Percentiles rank a stretch among this genome's conserved stretches.
phyloP scores from a whole-genome alignment of 2,113 vertebrate genomes.

The Toxotes jaculatrix region DNA sequence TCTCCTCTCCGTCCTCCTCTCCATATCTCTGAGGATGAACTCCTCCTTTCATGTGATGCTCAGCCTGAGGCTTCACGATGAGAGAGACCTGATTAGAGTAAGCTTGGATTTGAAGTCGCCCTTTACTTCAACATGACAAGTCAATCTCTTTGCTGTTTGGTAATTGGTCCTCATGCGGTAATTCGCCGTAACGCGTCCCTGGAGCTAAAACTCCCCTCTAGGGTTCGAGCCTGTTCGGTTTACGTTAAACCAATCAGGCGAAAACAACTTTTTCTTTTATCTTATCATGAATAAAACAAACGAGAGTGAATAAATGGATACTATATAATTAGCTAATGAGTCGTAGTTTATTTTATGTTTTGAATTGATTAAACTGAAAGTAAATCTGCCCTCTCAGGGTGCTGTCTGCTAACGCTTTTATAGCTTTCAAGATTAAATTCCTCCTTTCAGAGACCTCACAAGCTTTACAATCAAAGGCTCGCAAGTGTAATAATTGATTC shows the following conservation, averaged over 20 bases:
- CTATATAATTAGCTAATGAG: conserved; percentile 58
- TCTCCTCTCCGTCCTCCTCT: conserved; percentile 17
- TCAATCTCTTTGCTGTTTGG: conserved; percentile 29
- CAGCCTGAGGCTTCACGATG: conserved; percentile 4
- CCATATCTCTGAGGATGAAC: conserved; percentile 8
- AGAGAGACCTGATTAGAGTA: conserved; percentile 42
- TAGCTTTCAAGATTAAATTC: conserved; percentile 41
- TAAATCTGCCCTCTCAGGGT: conserved; percentile 40
- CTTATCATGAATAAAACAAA: conserved; percentile 30
- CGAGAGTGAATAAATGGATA: conserved; percentile 14
- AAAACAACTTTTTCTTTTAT: conserved; percentile 19
- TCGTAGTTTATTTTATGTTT: conserved; percentile 57
- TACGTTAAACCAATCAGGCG: conserved; percentile 12
- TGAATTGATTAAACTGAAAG: conserved; percentile 57
- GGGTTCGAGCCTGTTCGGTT: neutral
- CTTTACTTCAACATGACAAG: conserved; percentile 35
- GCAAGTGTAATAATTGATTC: conserved; percentile 52
- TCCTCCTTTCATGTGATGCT: conserved; percentile 27
- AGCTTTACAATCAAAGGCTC: conserved; percentile 40
- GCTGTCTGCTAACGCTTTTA: conserved; percentile 46
- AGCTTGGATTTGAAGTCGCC: conserved; percentile 28
- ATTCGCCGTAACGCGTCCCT: conserved; percentile 3
- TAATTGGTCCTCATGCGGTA: conserved; percentile 44
- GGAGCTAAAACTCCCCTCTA: conserved; percentile 6
- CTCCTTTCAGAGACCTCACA: conserved; percentile 33